These are phyloP conservation scores for Drosophila setifemur DNA, from an alignment of 1,140 invertebrate genomes.

Conservation along the genomic window DNA sequence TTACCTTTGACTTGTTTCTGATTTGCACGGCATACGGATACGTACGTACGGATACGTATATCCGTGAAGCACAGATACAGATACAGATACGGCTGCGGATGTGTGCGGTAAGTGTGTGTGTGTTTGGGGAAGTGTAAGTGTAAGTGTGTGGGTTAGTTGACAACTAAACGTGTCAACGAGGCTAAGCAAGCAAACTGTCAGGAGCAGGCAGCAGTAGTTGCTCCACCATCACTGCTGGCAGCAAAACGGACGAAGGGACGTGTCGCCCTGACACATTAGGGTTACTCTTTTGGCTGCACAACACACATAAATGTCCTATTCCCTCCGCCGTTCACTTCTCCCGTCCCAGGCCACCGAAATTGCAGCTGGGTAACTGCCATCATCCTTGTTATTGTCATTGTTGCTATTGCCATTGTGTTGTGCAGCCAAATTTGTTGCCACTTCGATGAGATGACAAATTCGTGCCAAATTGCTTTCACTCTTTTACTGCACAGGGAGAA, in stretches of 20 bases:
- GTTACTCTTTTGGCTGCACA: constrained; percentile 63
- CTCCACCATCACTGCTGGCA: neutral
- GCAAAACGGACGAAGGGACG: constrained; percentile 5
- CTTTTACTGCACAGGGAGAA: constrained; percentile 14
- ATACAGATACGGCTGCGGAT: neutral
- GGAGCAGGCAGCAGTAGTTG: constrained; percentile 36
- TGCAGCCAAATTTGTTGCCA: constrained; percentile 68
- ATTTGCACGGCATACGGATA: constrained; percentile 55
- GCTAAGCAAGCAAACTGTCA: constrained; percentile 64
- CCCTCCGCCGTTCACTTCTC: neutral
- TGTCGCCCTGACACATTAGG: constrained; percentile 71
- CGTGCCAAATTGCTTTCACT: constrained; percentile 68
- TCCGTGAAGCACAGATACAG: neutral
- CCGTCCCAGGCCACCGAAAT: neutral
- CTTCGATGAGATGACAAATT: constrained; percentile 72
- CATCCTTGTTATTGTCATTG: constrained; percentile 44
- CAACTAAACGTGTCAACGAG: constrained; percentile 78
- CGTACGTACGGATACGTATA: neutral
- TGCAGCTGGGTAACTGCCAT: constrained; percentile 46
- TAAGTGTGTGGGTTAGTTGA: constrained; percentile 44
- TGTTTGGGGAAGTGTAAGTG: neutral
- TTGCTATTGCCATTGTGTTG: constrained; percentile 43
- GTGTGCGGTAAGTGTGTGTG: constrained; percentile 3
- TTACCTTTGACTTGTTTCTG: constrained; percentile 71
- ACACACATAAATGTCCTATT: constrained; percentile 49